A percentile compares a stretch with the other conserved stretches of the same genome.
These are phyloP conservation scores for Physocephala rufipes DNA, from an alignment of 2,888 invertebrate genomes.

Conservation along the genomic window DNA sequence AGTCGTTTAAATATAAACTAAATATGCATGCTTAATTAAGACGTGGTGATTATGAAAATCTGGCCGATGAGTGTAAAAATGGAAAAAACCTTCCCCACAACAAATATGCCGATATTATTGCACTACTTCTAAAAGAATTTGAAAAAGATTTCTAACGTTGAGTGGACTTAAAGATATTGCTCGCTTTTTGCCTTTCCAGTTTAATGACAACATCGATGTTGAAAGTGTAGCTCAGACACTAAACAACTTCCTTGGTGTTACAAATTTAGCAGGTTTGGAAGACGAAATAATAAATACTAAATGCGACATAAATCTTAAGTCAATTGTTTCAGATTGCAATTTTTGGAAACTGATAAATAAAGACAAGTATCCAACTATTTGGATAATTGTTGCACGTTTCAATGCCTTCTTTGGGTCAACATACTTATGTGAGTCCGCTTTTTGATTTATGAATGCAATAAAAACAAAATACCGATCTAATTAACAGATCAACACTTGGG, in stretches of 20 bases:
- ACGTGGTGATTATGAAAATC: conserved; percentile 8
- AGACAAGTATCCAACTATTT: conserved; percentile 13
- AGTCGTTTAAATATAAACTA: conserved; percentile 8
- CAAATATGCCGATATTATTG: conserved; percentile 15
- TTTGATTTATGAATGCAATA: conserved; percentile 9
- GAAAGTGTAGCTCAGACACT: neutral
- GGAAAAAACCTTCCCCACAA: conserved; percentile 10
- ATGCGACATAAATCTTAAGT: conserved; percentile 12
- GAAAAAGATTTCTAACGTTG: conserved; percentile 27
- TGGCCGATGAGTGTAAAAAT: conserved; percentile 13
- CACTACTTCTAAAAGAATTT: conserved; percentile 3
- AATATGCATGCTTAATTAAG: conserved; percentile 4
- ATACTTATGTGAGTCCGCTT: conserved; percentile 10
- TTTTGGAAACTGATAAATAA: conserved; percentile 14
- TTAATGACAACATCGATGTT: conserved; percentile 9
- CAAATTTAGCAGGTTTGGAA: conserved; percentile 4
- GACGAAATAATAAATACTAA: conserved; percentile 16
- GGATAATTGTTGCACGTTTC: conserved; percentile 10
- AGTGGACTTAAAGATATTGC: conserved; percentile 13
- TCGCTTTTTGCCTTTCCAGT: conserved; percentile 22
- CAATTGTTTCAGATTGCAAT: conserved; percentile 6
- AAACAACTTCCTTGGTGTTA: neutral
- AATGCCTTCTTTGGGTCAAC: conserved; percentile 11
- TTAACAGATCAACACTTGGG: conserved; percentile 12
- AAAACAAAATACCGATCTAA: conserved; percentile 12